Evolutionary conservation across 2,888 invertebrate species (phyloP).

Genomic region (Capitulum mitella): DNA sequence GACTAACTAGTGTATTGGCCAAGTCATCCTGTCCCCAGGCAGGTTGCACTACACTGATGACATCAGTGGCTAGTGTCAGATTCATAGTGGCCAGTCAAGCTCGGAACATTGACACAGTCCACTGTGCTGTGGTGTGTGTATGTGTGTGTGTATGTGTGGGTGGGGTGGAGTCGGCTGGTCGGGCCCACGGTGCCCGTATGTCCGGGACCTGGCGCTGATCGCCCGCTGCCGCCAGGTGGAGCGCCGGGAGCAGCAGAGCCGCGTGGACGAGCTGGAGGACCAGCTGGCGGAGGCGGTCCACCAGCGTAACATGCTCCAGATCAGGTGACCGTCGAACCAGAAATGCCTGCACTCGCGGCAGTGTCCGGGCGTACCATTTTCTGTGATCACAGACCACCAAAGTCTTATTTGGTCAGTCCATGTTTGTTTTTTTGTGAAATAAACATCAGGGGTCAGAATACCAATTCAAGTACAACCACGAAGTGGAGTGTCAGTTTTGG

Average conservation of each 20-base stretch:
- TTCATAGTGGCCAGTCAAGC: neutral
- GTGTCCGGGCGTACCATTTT: too few relatives aligned
- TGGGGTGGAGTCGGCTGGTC: neutral
- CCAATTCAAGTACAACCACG: too few relatives aligned
- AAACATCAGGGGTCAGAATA: too few relatives aligned
- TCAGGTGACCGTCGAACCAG: too few relatives aligned
- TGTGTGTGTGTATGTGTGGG: neutral
- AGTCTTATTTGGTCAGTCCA: too few relatives aligned
- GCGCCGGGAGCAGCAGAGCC: conserved; percentile 9
- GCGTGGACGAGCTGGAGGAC: conserved; percentile 17
- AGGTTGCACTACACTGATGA: neutral
- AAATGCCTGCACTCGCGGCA: too few relatives aligned
- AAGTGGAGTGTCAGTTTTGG: too few relatives aligned
- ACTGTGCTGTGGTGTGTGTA: neutral
- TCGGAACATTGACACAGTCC: neutral
- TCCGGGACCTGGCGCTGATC: neutral
- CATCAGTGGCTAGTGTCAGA: neutral
- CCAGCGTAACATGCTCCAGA: conserved; percentile 18
- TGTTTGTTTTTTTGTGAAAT: too few relatives aligned
- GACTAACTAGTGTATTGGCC: too few relatives aligned
- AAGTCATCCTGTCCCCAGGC: too few relatives aligned
- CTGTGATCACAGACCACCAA: too few relatives aligned
- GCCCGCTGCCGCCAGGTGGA: neutral
- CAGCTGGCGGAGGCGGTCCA: conserved; percentile 9
- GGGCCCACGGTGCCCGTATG: neutral